phyloP scores from a whole-genome alignment of 2,797 vertebrate species.

The Gobio occitaniae region DNA sequence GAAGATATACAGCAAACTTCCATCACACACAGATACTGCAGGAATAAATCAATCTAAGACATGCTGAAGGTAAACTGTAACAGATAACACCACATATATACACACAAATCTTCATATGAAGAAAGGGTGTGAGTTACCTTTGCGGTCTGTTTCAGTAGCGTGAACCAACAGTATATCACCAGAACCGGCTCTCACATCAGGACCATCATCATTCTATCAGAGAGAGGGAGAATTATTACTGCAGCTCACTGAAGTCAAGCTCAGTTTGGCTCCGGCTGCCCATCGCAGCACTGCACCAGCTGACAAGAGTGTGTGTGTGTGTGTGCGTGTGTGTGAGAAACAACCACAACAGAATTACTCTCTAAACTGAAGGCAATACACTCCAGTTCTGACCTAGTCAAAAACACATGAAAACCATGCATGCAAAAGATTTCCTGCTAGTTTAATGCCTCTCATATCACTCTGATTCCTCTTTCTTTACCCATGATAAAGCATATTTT shows the following conservation, averaged over 20 bases:
- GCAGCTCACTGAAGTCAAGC: slow-evolving; percentile 37
- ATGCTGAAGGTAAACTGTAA: slow-evolving; percentile 8
- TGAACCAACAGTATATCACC: slow-evolving; percentile 96
- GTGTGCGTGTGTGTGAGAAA: slow-evolving; percentile 30
- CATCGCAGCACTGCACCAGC: slow-evolving; percentile 38
- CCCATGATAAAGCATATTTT: neutral
- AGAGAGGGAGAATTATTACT: slow-evolving; percentile 47
- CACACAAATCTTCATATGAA: neutral
- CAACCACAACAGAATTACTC: slow-evolving; percentile 13
- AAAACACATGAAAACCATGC: neutral
- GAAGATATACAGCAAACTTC: slow-evolving; percentile 16
- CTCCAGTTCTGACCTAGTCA: neutral
- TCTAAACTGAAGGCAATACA: neutral
- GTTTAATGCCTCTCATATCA: neutral
- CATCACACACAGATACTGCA: slow-evolving; percentile 31
- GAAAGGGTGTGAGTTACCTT: slow-evolving; percentile 80
- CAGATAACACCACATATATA: neutral
- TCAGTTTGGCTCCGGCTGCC: slow-evolving; percentile 30
- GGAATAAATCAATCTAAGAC: slow-evolving; percentile 8
- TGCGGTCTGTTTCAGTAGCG: slow-evolving; percentile 95
- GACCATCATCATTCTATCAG: slow-evolving; percentile 92
- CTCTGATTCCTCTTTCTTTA: neutral
- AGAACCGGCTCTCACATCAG: slow-evolving; percentile 95
- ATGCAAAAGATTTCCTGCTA: neutral
- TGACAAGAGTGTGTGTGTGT: neutral